Percentiles rank a stretch among this genome's conserved stretches.
These are phyloP conservation scores for Stegodyphus dumicola DNA, from an alignment of 1,140 invertebrate genomes.

Conservation along the genomic window DNA sequence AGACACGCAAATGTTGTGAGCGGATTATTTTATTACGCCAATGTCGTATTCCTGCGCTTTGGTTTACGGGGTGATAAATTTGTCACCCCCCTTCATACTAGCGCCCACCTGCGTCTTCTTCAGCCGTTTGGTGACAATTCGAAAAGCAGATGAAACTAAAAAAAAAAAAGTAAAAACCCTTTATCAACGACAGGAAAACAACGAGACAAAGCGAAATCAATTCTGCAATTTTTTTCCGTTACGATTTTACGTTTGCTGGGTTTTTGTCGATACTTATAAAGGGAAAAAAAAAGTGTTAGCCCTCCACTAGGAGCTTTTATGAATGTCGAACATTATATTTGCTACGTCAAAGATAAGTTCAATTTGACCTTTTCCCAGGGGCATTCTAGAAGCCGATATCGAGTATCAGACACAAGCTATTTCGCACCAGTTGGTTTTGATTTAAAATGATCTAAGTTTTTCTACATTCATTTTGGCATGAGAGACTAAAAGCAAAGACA, in stretches of 20 bases:
- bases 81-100: background rate
- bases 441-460: no score
- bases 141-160: background rate
- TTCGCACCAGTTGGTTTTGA: no score
- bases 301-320: background rate
- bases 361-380: background rate
- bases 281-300: background rate
- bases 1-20: slow-evolving; percentile 1
- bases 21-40: slow-evolving; percentile 34
- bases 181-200: background rate
- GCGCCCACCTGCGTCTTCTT: background rate
- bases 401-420: no score
- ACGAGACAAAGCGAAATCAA: background rate
- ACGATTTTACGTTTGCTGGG: background rate
- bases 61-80: slow-evolving; percentile 24
- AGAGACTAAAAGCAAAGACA: no score
- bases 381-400: no score
- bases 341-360: background rate
- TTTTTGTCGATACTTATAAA: background rate
- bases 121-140: background rate
- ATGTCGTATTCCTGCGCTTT: background rate
- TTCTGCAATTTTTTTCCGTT: background rate
- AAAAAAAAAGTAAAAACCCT: background rate
- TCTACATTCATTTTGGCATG: no score
- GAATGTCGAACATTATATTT: background rate